phyloP scores from a whole-genome alignment of 2,888 invertebrate genomes.

The Drosophila histrio region DNA sequence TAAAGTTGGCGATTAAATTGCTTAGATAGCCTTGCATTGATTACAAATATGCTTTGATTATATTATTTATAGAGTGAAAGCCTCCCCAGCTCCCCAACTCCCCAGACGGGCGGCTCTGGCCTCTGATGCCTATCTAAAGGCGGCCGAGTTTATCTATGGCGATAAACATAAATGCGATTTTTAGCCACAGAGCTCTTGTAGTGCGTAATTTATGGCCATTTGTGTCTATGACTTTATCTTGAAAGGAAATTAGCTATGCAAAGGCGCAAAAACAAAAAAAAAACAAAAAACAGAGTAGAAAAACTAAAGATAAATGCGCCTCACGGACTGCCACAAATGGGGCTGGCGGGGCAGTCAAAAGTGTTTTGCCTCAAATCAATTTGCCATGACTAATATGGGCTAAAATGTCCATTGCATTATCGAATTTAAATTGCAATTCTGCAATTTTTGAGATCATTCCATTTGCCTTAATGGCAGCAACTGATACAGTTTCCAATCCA shows the following conservation, averaged over 20 bases:
- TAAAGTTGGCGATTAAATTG: slow-evolving; percentile 76
- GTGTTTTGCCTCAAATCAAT: slow-evolving; percentile 59
- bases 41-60: slow-evolving; percentile 72
- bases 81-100: slow-evolving; percentile 2
- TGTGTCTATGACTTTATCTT: slow-evolving; percentile 73
- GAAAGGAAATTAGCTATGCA: slow-evolving; percentile 76
- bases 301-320: slow-evolving; percentile 52
- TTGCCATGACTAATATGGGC: slow-evolving; percentile 71
- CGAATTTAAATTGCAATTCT: slow-evolving; percentile 48
- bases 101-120: slow-evolving; percentile 2
- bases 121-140: slow-evolving; percentile 60
- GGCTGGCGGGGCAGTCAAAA: not conserved
- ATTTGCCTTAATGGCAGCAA: slow-evolving; percentile 30
- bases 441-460: slow-evolving; percentile 24
- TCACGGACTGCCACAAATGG: slow-evolving; percentile 57
- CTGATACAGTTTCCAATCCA: slow-evolving; percentile 21
- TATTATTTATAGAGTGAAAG: slow-evolving; percentile 79
- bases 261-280: slow-evolving; percentile 50
- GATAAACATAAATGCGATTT: slow-evolving; percentile 61
- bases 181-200: slow-evolving; percentile 26
- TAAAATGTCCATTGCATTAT: slow-evolving; percentile 57
- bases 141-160: slow-evolving; percentile 60
- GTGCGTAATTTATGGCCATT: slow-evolving; percentile 79
- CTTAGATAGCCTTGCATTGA: slow-evolving; percentile 73
- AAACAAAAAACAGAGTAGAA: slow-evolving; percentile 36